phyloP scores from a whole-genome alignment of 2,888 invertebrate species.

The Tachystola acroxantha region DNA sequence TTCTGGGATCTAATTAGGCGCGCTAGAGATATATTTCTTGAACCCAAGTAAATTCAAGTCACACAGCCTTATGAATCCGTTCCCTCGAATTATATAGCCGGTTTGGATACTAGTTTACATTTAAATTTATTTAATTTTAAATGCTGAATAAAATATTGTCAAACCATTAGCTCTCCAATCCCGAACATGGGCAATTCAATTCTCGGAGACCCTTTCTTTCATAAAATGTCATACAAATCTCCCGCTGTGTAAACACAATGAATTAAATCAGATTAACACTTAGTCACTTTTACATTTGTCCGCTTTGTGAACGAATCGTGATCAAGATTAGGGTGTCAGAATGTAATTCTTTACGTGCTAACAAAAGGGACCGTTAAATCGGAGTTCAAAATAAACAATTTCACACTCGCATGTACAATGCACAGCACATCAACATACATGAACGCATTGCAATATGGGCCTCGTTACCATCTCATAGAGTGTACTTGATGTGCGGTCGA shows the following conservation, averaged over 20 bases:
- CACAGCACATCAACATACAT: too few relatives aligned
- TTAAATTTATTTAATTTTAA: too few relatives aligned
- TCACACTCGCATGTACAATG: slow-evolving; percentile 34
- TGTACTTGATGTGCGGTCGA: too few relatives aligned
- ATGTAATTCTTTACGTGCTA: slow-evolving; percentile 64
- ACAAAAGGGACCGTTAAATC: slow-evolving; percentile 56
- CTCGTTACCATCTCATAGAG: too few relatives aligned
- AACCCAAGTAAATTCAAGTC: too few relatives aligned
- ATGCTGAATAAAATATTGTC: slow-evolving; percentile 7
- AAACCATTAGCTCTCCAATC: slow-evolving; percentile 25
- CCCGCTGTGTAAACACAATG: slow-evolving; percentile 66
- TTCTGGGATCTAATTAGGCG: too few relatives aligned
- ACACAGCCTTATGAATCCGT: too few relatives aligned
- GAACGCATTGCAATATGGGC: too few relatives aligned
- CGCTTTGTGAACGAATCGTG: slow-evolving; percentile 59
- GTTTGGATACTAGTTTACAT: too few relatives aligned
- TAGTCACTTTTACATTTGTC: slow-evolving; percentile 45
- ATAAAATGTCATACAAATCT: slow-evolving; percentile 51
- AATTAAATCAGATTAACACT: slow-evolving; percentile 76
- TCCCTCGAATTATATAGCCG: too few relatives aligned
- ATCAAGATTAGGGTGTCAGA: slow-evolving; percentile 72
- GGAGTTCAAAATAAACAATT: slow-evolving; percentile 56
- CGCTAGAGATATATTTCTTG: too few relatives aligned
- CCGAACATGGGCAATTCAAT: not conserved
- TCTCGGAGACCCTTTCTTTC: slow-evolving; percentile 17